Base-by-base conservation (phyloP, 1,140 invertebrate species). In the Anoplolepis gracilipes region DNA sequence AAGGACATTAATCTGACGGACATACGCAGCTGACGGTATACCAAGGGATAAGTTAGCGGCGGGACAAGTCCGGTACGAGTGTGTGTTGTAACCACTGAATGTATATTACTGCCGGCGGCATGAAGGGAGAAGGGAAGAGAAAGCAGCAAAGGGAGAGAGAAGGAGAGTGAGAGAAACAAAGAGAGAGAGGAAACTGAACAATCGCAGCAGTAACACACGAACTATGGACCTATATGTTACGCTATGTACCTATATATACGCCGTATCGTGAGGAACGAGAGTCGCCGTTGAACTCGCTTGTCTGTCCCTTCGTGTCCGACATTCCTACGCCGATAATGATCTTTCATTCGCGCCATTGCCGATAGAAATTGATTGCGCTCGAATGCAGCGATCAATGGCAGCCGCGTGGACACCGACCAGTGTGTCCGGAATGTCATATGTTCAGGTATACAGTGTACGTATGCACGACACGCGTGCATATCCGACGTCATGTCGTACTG, bases 351-450 rank as follows among this genome's bases (percentile, higher is more conserved):
- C 76, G 81, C 59, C 87, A 73, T 70, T 84, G 78, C 75, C 86
- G 79, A 90, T 90, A 85, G 90, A 91, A 92, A 91, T 91, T 90
- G 87, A 92, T 92, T 87, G 82, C 87, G 65, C 59, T 30, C 65
- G 73, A 67, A 57, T 49, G n/a, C 64, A 46, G 8, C 33, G 39
- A 75, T 69, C 78, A 33, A 84, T 84, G 49, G 49, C 19, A 49
- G 25, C n/a, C 19, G 53, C 46, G 49, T 8, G 78, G 36, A 59
- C 16, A 46, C 25, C 13, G 39, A 49, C 2, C 8, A 70, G 46
- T 70, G 77, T 59, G 53, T 61, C n/a, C 36, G 36, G 10, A 16
- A 72, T 28, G 67, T 82, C 67, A 72, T 28, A 36, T 39, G 25
- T 82, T n/a, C 11, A 19, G 53, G 19, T 59, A 46, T 72, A 82